These are phyloP conservation scores for Peribatodes rhomboidaria DNA, from an alignment of 2,888 invertebrate species.

Conservation along the genomic window DNA sequence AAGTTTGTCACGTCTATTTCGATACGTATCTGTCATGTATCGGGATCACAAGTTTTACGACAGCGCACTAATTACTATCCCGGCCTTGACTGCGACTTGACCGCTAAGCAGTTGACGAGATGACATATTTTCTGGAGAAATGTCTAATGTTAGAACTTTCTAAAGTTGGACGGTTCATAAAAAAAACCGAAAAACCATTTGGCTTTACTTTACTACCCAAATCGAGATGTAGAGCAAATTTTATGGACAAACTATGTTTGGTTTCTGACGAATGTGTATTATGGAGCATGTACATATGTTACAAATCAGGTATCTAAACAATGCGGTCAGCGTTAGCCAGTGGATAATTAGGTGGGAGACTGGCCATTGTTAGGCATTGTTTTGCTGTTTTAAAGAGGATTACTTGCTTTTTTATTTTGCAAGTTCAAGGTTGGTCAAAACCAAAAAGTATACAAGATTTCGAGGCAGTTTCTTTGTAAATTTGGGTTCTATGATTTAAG, in stretches of 20 bases:
- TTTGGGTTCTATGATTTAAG: not conserved
- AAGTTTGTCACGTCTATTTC: slow-evolving; percentile 28
- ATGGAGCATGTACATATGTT: not conserved
- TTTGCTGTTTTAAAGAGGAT: slow-evolving; percentile 29
- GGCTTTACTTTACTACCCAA: not conserved
- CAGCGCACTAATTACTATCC: slow-evolving; percentile 24
- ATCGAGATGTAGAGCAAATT: too few relatives aligned
- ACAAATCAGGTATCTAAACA: slow-evolving; percentile 15
- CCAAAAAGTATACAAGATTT: not conserved
- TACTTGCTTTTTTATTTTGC: slow-evolving; percentile 34
- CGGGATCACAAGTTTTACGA: slow-evolving; percentile 28
- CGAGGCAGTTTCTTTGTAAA: not conserved
- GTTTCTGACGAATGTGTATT: not conserved
- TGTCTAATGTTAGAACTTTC: not conserved
- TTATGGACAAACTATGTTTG: too few relatives aligned
- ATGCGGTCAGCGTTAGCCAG: slow-evolving; percentile 25
- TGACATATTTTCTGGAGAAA: slow-evolving; percentile 9
- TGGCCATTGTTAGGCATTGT: slow-evolving; percentile 33
- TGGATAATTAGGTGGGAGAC: slow-evolving; percentile 30
- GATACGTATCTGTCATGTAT: slow-evolving; percentile 20
- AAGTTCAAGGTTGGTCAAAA: slow-evolving; percentile 33
- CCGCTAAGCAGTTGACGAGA: slow-evolving; percentile 15
- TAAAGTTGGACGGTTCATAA: not conserved
- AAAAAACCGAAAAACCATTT: not conserved
- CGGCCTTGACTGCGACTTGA: slow-evolving; percentile 43